A percentile compares a stretch with the other conserved stretches of the same genome.
These are phyloP conservation scores for Bufo gargarizans DNA, from an alignment of 2,113 vertebrate genomes.

Conservation along the genomic window DNA sequence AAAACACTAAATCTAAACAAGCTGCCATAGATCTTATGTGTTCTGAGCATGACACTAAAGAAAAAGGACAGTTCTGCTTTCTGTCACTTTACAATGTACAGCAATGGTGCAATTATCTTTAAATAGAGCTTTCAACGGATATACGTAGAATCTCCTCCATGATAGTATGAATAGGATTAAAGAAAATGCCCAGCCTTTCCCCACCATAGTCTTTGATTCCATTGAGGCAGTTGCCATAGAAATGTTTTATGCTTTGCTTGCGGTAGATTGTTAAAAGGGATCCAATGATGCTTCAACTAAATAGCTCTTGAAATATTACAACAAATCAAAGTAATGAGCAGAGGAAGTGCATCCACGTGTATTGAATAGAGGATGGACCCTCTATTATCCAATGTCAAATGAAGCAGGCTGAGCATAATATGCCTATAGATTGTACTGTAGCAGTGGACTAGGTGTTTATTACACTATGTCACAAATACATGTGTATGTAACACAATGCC, in stretches of 20 bases:
- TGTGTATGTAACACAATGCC: too few species aligned
- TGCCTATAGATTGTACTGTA: too few species aligned
- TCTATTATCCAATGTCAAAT: not conserved
- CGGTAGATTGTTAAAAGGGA: slow-evolving; percentile 56
- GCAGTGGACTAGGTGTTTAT: too few species aligned
- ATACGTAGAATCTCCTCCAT: not conserved
- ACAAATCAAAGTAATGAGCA: slow-evolving; percentile 48
- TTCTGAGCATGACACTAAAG: not conserved
- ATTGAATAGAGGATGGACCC: slow-evolving; percentile 10
- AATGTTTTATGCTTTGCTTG: slow-evolving; percentile 60
- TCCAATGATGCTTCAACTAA: slow-evolving; percentile 59
- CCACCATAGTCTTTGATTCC: slow-evolving; percentile 52
- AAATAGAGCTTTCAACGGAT: slow-evolving; percentile 28
- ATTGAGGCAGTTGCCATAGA: slow-evolving; percentile 63
- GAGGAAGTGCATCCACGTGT: slow-evolving; percentile 13
- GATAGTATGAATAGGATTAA: slow-evolving; percentile 20
- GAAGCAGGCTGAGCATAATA: not conserved
- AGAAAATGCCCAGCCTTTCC: slow-evolving; percentile 31
- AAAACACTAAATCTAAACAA: not conserved
- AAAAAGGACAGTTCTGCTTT: not conserved
- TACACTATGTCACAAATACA: too few species aligned
- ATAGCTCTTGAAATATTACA: slow-evolving; percentile 61
- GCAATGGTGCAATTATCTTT: not conserved
- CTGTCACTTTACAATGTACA: not conserved
- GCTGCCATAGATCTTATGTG: not conserved